Conservation (phyloP, 2,113 vertebrate species). For the Beaufortia kweichowensis region DNA sequence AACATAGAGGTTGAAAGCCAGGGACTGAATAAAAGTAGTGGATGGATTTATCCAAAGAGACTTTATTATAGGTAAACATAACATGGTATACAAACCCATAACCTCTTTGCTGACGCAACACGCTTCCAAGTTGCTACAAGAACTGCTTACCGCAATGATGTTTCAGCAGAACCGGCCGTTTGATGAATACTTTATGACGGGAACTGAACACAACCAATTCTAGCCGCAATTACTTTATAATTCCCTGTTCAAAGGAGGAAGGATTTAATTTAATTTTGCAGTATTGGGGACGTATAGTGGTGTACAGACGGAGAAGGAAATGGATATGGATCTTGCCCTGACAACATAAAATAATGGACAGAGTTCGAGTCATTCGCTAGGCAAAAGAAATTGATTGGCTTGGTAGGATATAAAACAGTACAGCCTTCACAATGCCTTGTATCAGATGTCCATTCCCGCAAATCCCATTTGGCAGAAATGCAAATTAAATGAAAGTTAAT, state of each 20-base stretch:
- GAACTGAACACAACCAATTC: background rate
- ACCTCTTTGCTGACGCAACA: too few relatives aligned
- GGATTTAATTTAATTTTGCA: background rate
- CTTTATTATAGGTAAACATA: too few relatives aligned
- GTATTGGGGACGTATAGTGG: background rate
- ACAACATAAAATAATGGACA: slow-evolving; percentile 14
- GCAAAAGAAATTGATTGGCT: slow-evolving; percentile 19
- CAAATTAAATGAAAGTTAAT: slow-evolving; percentile 35
- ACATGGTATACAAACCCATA: too few relatives aligned
- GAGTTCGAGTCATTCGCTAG: background rate
- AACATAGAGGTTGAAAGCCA: background rate
- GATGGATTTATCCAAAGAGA: too few relatives aligned
- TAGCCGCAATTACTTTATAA: background rate
- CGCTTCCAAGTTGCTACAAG: too few relatives aligned
- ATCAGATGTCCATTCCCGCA: background rate
- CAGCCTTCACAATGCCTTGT: slow-evolving; percentile 12
- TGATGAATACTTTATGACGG: background rate
- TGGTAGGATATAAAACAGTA: slow-evolving; percentile 37
- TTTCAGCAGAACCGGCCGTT: background rate
- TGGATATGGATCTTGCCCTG: slow-evolving; percentile 11
- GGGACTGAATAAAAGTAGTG: background rate
- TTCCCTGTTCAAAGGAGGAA: background rate
- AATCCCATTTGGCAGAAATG: slow-evolving; percentile 18
- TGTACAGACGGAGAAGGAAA: slow-evolving; percentile 2
- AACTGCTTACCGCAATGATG: background rate